Evolutionary conservation across 2,797 vertebrate genomes (phyloP), one percentile per base, ranked within the genome.

Genomic region (Danio kyathit): DNA sequence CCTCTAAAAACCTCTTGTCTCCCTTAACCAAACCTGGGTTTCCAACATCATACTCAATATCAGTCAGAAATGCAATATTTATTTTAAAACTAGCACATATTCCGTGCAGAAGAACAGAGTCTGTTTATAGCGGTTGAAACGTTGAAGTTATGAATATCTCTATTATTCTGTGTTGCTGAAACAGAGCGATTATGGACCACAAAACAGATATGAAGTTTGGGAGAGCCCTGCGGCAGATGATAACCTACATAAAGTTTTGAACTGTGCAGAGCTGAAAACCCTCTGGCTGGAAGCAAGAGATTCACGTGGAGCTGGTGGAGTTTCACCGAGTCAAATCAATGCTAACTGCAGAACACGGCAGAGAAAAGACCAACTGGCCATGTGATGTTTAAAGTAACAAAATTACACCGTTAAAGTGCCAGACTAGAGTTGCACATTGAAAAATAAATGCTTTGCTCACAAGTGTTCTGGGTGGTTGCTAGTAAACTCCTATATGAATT

Each of bases 201-300:
- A 38, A 6, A 48, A 57, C 40, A 57, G 13, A 59, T 59, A n/a
- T 29, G 46, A 67, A 76, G 63, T 76, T 56, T 77, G 7, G 13
- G 9, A 40, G 51, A n/a, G 63, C 76, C 80, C 57, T 52, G 16
- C 40, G 66, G 76, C 66, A 21, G 14, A 75, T 60, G 59, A 66
- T 82, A 82, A 76, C 76, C 80, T 82, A 85, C 57, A 79, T 52
- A 70, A 52, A 17, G 43, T 49, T 63, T 74, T 60, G 71, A 65
- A 72, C 61, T 29, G 21, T 61, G 21, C 41, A 66, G 74, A 65
- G n/a, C 17, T 54, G 12, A 29, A 3, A 79, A 51, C 43, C 65
- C 65, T 70, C 65, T 79, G 76, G 76, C 43, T 60, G 65, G 60
- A 60, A 69, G 49, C 61, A 76, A 29, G 74, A 51, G 17, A 48